A percentile compares a stretch with the other conserved stretches of the same genome.
These are phyloP conservation scores for Ryuthela nishihirai DNA, from an alignment of 2,888 invertebrate genomes.

Conservation along the genomic window DNA sequence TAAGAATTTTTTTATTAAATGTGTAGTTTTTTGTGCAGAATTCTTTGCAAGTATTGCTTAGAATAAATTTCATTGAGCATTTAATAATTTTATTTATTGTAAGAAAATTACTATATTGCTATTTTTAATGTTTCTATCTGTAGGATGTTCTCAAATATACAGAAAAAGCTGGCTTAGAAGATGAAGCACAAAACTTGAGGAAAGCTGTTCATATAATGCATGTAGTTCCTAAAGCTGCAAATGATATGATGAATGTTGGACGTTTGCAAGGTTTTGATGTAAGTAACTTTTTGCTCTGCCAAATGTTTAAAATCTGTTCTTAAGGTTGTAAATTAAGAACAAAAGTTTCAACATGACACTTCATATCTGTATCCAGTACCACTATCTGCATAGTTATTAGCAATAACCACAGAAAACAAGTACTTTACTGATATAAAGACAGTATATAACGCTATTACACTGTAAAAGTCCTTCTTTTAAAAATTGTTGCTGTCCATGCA, in stretches of 20 bases:
- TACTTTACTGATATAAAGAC: too few relatives aligned
- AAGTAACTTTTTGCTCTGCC: slow-evolving; percentile 54
- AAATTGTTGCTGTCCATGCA: too few relatives aligned
- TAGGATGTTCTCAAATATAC: slow-evolving; percentile 85
- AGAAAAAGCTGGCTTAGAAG: slow-evolving; percentile 70
- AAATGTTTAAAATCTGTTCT: too few relatives aligned
- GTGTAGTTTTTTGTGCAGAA: neutral
- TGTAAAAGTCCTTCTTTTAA: too few relatives aligned
- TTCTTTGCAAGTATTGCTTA: neutral
- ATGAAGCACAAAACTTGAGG: slow-evolving; percentile 71
- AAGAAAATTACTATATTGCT: neutral
- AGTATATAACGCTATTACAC: too few relatives aligned
- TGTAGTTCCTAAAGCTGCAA: slow-evolving; percentile 93
- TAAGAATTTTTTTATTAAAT: neutral
- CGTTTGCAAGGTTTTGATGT: slow-evolving; percentile 94
- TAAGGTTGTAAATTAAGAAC: too few relatives aligned
- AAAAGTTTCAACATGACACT: too few relatives aligned
- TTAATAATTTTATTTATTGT: neutral
- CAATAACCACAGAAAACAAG: too few relatives aligned
- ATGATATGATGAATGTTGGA: slow-evolving; percentile 99
- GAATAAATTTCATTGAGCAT: neutral
- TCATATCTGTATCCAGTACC: too few relatives aligned
- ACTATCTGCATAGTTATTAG: too few relatives aligned
- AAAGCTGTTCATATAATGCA: slow-evolving; percentile 80
- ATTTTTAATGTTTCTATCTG: slow-evolving; percentile 8